Percentiles rank a stretch among this genome's conserved stretches.
Conservation (phyloP, 2,797 vertebrate species). For the Rachycentron canadum region DNA sequence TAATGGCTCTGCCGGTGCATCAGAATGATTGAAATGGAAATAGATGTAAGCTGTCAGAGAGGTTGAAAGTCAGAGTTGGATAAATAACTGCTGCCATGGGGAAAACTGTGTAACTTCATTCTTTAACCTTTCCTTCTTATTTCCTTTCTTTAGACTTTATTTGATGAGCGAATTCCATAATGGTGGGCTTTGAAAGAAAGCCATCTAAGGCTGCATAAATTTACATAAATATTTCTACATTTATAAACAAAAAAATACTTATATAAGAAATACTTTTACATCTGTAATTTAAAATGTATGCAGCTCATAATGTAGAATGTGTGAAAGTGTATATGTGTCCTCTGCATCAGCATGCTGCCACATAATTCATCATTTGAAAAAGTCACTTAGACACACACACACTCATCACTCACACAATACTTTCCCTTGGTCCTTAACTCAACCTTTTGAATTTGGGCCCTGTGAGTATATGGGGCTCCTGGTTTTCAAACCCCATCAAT, state of each 20-base stretch:
- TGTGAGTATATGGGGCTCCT: too few relatives aligned
- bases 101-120: constrained; percentile 8
- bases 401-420: neutral
- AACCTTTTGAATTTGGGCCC: too few relatives aligned
- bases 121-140: constrained; percentile 50
- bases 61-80: constrained; percentile 55
- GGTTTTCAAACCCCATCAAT: too few relatives aligned
- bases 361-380: constrained; percentile 16
- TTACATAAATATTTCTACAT: constrained; percentile 27
- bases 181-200: constrained; percentile 37
- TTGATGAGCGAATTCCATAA: constrained; percentile 31
- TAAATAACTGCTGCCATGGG: constrained; percentile 43
- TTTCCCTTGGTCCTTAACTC: too few relatives aligned
- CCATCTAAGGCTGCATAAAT: constrained; percentile 46
- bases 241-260: neutral
- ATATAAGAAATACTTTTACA: constrained; percentile 16
- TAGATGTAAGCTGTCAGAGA: constrained; percentile 58
- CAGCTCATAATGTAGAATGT: constrained; percentile 7
- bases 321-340: neutral
- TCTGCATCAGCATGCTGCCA: neutral
- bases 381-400: constrained; percentile 4
- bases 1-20: constrained; percentile 59
- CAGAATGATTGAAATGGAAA: constrained; percentile 69
- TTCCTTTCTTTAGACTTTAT: constrained; percentile 23
- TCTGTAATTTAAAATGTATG: constrained; percentile 22